A percentile compares a stretch with the other conserved stretches of the same genome.
phyloP scores from a whole-genome alignment of 2,888 invertebrate genomes.

The Hyposoter didymator region DNA sequence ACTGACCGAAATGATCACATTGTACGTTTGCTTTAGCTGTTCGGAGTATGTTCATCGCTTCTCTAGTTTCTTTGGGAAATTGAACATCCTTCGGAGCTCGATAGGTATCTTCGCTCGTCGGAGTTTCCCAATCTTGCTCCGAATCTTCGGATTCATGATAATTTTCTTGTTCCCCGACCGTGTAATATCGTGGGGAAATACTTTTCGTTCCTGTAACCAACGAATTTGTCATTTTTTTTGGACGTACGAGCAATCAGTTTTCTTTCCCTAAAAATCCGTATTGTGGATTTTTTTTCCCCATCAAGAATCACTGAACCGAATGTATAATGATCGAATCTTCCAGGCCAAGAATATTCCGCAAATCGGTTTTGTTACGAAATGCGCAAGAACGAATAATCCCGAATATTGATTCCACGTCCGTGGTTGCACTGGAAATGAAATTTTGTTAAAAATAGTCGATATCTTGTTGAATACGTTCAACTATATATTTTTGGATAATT shows the following conservation, averaged over 20 bases:
- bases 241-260: not conserved
- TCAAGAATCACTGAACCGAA: no score
- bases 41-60: slow-evolving; percentile 73
- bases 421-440: no score
- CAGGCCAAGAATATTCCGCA: no score
- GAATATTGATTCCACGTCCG: no score
- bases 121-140: slow-evolving; percentile 65
- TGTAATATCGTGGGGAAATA: slow-evolving; percentile 30
- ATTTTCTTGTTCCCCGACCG: slow-evolving; percentile 18
- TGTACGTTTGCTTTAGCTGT: slow-evolving; percentile 44
- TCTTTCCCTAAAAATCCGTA: not conserved
- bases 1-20: slow-evolving; percentile 35
- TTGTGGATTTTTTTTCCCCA: no score
- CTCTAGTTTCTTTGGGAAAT: slow-evolving; percentile 76
- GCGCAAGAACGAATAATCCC: no score
- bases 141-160: slow-evolving; percentile 45
- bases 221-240: not conserved
- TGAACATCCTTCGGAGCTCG: slow-evolving; percentile 58
- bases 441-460: no score
- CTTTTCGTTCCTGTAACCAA: not conserved
- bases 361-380: no score
- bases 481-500: no score
- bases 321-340: no score
- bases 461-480: no score
- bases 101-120: slow-evolving; percentile 43